A percentile compares a stretch with the other conserved stretches of the same genome.
These are phyloP conservation scores for Proteles cristata DNA, from an alignment of 2,113 vertebrate genomes.

Conservation along the genomic window DNA sequence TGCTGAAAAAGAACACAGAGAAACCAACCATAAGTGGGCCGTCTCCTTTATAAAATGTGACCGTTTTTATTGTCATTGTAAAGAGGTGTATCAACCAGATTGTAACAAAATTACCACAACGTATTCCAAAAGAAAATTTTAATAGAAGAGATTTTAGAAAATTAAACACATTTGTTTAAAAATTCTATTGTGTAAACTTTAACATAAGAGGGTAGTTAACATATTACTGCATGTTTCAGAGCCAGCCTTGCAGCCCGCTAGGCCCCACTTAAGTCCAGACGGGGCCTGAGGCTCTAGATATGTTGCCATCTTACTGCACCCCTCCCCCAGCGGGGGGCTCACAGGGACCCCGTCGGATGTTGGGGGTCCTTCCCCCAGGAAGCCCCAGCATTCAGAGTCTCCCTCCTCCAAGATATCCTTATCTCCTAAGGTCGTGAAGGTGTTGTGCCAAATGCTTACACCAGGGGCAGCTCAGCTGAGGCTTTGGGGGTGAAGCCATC, in stretches of 20 bases:
- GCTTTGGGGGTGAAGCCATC: neutral
- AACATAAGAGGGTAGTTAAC: conserved; percentile 75
- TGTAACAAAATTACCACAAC: conserved; percentile 86
- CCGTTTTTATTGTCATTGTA: conserved; percentile 82
- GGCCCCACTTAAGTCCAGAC: conserved; percentile 48
- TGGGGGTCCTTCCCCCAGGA: conserved; percentile 36
- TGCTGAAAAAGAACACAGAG: neutral
- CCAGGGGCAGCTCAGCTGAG: neutral
- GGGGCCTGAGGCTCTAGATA: neutral
- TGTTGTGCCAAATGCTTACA: neutral
- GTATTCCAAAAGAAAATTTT: conserved; percentile 83
- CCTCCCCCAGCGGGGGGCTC: neutral
- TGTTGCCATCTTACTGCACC: neutral
- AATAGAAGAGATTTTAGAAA: conserved; percentile 86
- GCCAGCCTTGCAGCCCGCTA: conserved; percentile 42
- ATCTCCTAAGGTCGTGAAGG: neutral
- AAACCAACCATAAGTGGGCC: neutral
- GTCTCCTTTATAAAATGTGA: conserved; percentile 75
- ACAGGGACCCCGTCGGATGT: neutral
- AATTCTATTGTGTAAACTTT: conserved; percentile 85
- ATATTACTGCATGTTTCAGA: conserved; percentile 42
- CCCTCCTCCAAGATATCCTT: neutral
- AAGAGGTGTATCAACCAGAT: conserved; percentile 76
- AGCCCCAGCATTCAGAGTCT: neutral
- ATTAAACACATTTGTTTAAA: conserved; percentile 86